Percentiles rank a stretch among this genome's conserved stretches.
phyloP scores from a whole-genome alignment of 2,797 vertebrate species.

The Muscicapa comitata region DNA sequence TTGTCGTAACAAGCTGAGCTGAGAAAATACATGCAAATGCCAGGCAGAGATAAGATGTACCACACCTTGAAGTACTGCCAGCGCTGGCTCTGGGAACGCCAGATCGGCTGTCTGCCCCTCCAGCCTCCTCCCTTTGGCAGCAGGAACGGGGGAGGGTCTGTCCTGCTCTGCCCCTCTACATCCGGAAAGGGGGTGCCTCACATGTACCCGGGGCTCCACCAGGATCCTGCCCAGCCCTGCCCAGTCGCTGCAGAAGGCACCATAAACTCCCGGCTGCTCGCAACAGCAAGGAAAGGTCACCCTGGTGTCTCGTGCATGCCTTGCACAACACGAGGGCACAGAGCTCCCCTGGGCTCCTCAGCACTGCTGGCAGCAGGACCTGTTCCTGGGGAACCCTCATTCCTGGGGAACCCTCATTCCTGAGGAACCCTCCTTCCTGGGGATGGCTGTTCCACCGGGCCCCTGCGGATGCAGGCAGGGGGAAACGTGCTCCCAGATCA shows the following conservation, averaged over 20 bases:
- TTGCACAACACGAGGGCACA: neutral
- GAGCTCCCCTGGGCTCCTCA: neutral
- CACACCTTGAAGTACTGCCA: conserved; percentile 43
- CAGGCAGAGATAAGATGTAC: conserved; percentile 37
- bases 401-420: neutral
- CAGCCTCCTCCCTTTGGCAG: neutral
- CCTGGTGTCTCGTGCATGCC: accelerated
- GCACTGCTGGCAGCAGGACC: neutral
- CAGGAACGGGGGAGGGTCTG: neutral
- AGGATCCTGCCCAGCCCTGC: neutral
- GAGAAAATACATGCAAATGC: conserved; percentile 44
- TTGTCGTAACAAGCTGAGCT: conserved; percentile 43
- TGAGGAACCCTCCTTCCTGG: neutral
- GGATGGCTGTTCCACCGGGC: neutral
- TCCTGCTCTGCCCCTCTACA: neutral
- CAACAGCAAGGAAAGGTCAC: neutral
- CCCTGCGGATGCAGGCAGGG: neutral
- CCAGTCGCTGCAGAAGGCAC: neutral
- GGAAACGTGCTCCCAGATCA: neutral
- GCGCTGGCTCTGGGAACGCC: neutral
- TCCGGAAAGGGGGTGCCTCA: neutral
- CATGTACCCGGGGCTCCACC: neutral
- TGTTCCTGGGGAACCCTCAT: neutral
- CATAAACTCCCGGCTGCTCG: neutral
- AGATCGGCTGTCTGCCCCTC: neutral